Base-by-base conservation (phyloP, 2,888 invertebrate genomes). In the Crematogaster levior region DNA sequence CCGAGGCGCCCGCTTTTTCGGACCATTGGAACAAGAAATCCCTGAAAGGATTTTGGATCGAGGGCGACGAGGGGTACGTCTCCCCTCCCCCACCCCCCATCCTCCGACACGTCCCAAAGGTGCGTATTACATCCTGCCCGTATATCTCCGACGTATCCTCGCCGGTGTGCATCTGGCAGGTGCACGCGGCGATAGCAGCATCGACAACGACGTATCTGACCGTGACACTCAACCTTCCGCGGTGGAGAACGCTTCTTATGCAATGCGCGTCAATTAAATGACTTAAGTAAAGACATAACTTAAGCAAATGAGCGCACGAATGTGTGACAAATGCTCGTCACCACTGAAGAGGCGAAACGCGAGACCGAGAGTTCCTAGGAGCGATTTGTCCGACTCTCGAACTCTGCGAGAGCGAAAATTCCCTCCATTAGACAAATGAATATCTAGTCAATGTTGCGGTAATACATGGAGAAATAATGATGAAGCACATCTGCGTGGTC, bases 161-260 rank as follows among this genome's bases (percentile, higher is more conserved):
- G 43, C 30, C 56, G 56, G 43, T 56, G 77, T 68, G 77, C 56
- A 77, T 79, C 77, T 79, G 77, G 77, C 77, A 79, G 77, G 77
- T 79, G 77, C 68, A 68, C 73, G 27, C 43, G 21, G 24, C 60
- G 74, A 61, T 43, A 21, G 37, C 60, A 46, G 34, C 58, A 24
- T 46, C 51, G 81, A 82, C 27, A 85, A 82, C 80, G 85, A 74
- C 58, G 77, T 82, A 58, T 84, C 80, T 84, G 87, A 83, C 85
- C 90, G 90, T 91, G 91, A 90, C 90, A 90, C 90, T 91, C 89
- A 91, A 90, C 91, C 90, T 91, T 75, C 12, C 51, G 5, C 48
- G 10, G 53, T 10, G 18, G 15, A 63, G 56, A 58, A 21, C 37
- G 18, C 40, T 86, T 85, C 70, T 88, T 88, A 84, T 51, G 88